Percentiles rank a stretch among this genome's conserved stretches.
Conservation (phyloP, 2,113 vertebrate species). For the Pithys albifrons region DNA sequence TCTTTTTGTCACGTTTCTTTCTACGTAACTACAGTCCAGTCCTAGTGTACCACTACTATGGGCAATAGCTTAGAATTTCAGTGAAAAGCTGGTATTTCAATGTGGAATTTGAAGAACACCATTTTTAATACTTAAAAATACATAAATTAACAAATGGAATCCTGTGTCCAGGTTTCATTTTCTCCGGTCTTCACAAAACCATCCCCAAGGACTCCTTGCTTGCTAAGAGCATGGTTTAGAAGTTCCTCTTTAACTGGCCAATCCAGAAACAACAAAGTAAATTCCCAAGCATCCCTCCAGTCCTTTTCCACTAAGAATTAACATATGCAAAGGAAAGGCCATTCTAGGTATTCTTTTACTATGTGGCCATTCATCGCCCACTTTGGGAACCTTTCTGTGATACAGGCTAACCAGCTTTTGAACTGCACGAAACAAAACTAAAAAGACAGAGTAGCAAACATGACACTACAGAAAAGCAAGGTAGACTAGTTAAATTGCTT, state of each 20-base stretch:
- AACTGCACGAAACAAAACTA: neutral
- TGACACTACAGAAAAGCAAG: neutral
- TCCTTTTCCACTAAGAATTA: neutral
- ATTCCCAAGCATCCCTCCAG: neutral
- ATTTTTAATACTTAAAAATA: neutral
- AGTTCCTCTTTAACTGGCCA: neutral
- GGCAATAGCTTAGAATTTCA: neutral
- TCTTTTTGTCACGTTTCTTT: neutral
- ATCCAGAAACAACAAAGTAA: no score
- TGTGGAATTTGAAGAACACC: neutral
- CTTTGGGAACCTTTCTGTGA: neutral
- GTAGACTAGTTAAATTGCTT: neutral
- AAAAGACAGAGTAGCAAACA: neutral
- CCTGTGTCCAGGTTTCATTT: neutral
- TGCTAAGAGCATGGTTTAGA: neutral
- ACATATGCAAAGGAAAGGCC: neutral
- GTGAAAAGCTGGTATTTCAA: neutral
- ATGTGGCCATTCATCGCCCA: neutral
- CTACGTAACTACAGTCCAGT: neutral
- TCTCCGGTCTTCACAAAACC: neutral
- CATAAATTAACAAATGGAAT: neutral
- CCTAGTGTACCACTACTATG: fast-evolving
- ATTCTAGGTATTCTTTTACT: neutral
- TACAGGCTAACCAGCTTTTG: neutral
- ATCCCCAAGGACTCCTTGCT: neutral